Evolutionary conservation across 2,888 invertebrate species (phyloP), one percentile per base, ranked within the genome.

Genomic region (Acrobasis repandana): DNA sequence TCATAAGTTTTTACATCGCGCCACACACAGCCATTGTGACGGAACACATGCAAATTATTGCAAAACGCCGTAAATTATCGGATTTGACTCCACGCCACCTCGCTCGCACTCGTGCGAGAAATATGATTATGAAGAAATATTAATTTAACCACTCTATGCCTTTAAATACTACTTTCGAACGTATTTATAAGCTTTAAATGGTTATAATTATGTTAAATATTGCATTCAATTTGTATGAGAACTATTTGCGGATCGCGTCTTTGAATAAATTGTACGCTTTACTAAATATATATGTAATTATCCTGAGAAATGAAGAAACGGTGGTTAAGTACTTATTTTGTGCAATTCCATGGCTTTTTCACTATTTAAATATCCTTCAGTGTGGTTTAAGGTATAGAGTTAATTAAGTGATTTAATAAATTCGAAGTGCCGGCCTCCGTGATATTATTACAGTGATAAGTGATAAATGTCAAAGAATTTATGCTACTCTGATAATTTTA

Each of bases 21-120:
- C 90, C 91, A 90, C 91, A 89, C 91, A 79, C 90, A 82, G 86
- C 76, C 79, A 80, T 82, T 79, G 84, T 74, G 65, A 67, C 69
- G 74, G 72, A 74, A 70, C 72, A 75, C 75, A 83, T 83, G 83
- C 79, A 85, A 81, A 83, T 82, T 78, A 66, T 67, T 62, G 63
- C 66, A 65, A 69, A 70, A 71, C 33, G 33, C 47, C 33, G 51
- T 60, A 60, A 60, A 60, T 60, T 60, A 60, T 52, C 60, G 60
- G 60, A 60, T 60, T 60, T 52, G 52, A 60, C 33, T 46, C 43
- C 33, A 28, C 43, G 43, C 28, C n/a, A 38, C 43, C 51, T 51
- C 51, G 33, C n/a, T 6, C 0, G 20, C 20, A 28, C 50, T 33
- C 58, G 11, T 33, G 11, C 18, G n/a, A 34, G 52, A 52, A 46